These are phyloP conservation scores for Aporrectodea caliginosa DNA, from an alignment of 1,140 invertebrate species.

Conservation along the genomic window DNA sequence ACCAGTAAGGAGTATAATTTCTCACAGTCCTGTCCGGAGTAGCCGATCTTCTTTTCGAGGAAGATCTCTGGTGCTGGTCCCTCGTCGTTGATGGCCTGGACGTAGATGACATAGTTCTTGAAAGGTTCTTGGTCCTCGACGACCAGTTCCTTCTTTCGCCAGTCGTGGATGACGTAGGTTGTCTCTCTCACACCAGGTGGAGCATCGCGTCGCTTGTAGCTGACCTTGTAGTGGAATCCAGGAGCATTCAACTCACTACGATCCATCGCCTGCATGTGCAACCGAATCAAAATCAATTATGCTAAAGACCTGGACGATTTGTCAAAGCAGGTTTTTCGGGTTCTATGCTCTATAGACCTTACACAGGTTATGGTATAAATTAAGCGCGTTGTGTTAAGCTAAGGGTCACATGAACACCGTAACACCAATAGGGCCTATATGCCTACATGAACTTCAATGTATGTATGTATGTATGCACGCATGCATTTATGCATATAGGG, in stretches of 20 bases:
- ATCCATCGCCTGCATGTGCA: constrained; percentile 19
- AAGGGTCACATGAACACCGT: too few species aligned
- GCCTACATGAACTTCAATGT: too few species aligned
- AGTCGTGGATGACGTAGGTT: constrained; percentile 1
- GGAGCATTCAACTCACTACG: constrained; percentile 22
- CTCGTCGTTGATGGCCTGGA: constrained; percentile 17
- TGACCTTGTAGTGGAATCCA: constrained; percentile 27
- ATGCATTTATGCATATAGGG: too few species aligned
- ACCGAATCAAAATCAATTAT: too few species aligned
- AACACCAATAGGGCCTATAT: too few species aligned
- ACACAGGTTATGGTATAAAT: too few species aligned
- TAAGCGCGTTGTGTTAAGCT: too few species aligned
- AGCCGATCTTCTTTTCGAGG: constrained; percentile 13
- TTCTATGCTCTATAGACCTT: too few species aligned
- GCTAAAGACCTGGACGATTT: too few species aligned
- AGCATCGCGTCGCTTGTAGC: constrained; percentile 4
- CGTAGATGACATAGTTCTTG: constrained; percentile 24
- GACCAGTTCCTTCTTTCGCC: constrained; percentile 27
- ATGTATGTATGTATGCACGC: too few species aligned
- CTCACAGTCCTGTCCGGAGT: constrained; percentile 31
- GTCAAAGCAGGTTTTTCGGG: too few species aligned
- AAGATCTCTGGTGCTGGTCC: neutral
- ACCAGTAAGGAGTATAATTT: too few species aligned
- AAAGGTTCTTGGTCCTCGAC: constrained; percentile 11
- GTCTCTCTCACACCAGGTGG: neutral